Evolutionary conservation across 2,797 vertebrate species (phyloP), one percentile per base, ranked within the genome.

Genomic region (Pitangus sulphuratus): DNA sequence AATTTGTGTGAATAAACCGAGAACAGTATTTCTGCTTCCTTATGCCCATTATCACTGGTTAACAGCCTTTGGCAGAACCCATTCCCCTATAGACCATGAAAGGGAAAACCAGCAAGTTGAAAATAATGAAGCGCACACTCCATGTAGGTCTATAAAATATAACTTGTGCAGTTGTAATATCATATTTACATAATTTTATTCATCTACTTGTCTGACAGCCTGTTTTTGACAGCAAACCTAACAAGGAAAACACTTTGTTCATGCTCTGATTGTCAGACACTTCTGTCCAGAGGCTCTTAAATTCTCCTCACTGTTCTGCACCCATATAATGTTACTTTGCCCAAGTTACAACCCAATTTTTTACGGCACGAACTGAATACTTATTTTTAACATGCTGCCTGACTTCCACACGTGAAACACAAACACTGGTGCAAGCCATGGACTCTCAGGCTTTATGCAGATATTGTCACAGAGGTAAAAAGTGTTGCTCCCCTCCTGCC

Each of bases 31-130:
- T 51, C 84, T 93, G 35, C 11, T 82, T 66, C 54, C 30, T 81
- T 44, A 51, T 22, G 58, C 37, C 37, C 57, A 62, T 22, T 53
- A 9, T 50, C 22, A 31, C 24, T 26, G 33, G 42, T n/a, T 37
- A 78, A 53, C 39, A 72, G 68, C 28, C 30, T 75, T 40, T 14
- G 31, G 74, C 31, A 89, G 60, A 90, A 56, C 7, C 28, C 57
- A 30, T 24, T 76, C 70, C 40, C 40, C 20, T 13, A 35, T 0
- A 53, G 37, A 53, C 5, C 12, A 44, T 0, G 1, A 68, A 25
- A 84, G 17, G 15, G 22, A 70, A 90, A 92, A 74, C 6, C 0
- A 2, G 7, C 15, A 62, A 80, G 25, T 3, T 54, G 18, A 79
- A 84, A 84, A 18, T 35, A 74, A 81, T 5, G 12, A 53, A 53